phyloP scores from a whole-genome alignment of 2,888 invertebrate genomes.

The Calameuta pallipes region DNA sequence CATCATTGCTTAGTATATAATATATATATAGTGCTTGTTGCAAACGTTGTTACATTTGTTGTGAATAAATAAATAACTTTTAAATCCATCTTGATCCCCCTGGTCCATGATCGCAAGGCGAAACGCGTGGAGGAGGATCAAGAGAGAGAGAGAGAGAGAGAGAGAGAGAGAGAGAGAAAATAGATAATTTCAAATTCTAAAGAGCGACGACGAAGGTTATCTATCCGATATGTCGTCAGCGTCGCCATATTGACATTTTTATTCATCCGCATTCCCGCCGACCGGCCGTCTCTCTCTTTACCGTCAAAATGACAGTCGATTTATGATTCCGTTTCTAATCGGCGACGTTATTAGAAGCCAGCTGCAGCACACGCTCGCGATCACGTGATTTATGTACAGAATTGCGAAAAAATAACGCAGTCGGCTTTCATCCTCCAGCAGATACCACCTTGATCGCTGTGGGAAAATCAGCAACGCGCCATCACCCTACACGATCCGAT shows the following conservation, averaged over 20 bases:
- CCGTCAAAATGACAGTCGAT: slow-evolving; percentile 12
- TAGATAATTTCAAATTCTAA: neutral
- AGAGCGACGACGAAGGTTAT: neutral
- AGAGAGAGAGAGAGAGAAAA: neutral
- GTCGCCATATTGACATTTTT: neutral
- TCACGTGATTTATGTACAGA: slow-evolving; percentile 19
- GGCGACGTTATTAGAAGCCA: slow-evolving; percentile 8
- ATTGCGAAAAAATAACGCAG: neutral
- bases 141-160: neutral
- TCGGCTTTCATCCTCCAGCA: neutral
- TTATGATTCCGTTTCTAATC: slow-evolving; percentile 20
- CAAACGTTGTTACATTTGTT: neutral
- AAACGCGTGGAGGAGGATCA: neutral
- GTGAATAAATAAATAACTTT: neutral
- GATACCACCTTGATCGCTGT: slow-evolving; percentile 2
- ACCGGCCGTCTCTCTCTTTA: neutral
- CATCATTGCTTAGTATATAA: neutral
- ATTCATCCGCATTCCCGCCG: neutral
- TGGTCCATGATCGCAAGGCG: neutral
- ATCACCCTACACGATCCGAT: neutral
- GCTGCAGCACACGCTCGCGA: neutral
- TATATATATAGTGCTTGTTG: neutral
- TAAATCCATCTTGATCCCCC: neutral
- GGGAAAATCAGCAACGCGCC: slow-evolving; percentile 1
- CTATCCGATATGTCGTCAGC: neutral